Conservation (phyloP, 92 coral and sea anemone species). For the Epizoanthus rinbou region DNA sequence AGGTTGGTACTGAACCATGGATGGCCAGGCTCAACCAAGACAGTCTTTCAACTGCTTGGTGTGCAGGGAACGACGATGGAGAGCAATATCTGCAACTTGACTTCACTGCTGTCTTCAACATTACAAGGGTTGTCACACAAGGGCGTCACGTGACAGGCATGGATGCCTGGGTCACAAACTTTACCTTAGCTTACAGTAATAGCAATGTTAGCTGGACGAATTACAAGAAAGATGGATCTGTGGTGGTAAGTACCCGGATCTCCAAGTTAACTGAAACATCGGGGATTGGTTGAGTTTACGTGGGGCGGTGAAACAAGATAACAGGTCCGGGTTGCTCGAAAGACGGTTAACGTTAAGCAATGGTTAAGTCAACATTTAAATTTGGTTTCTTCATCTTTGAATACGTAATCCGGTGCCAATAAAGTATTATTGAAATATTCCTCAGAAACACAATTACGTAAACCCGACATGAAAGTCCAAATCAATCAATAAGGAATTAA, state of each 20-base stretch:
- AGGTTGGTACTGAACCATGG: conserved; percentile 29
- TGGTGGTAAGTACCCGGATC: conserved; percentile 9
- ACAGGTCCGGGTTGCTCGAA: no score
- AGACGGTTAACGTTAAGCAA: no score
- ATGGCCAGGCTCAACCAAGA: conserved; percentile 51
- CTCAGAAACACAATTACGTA: no score
- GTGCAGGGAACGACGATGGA: conserved; percentile 50
- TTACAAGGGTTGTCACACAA: conserved; percentile 52
- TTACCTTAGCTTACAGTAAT: conserved; percentile 35
- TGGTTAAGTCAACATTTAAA: no score
- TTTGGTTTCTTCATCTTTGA: no score
- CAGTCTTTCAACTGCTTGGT: conserved; percentile 55
- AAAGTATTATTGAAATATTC: no score
- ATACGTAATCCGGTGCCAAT: no score
- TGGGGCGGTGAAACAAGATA: no score
- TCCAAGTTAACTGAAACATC: no score
- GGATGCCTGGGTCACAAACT: conserved; percentile 57
- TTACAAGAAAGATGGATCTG: conserved; percentile 16
- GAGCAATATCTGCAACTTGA: conserved; percentile 59
- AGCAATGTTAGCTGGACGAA: conserved; percentile 49
- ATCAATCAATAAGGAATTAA: no score
- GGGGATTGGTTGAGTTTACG: no score
- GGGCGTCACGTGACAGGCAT: conserved; percentile 50
- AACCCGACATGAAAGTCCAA: no score
- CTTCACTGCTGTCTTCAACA: conserved; percentile 25